Evolutionary conservation across 2,888 invertebrate species (phyloP).

Genomic region (Apodemia mormo): DNA sequence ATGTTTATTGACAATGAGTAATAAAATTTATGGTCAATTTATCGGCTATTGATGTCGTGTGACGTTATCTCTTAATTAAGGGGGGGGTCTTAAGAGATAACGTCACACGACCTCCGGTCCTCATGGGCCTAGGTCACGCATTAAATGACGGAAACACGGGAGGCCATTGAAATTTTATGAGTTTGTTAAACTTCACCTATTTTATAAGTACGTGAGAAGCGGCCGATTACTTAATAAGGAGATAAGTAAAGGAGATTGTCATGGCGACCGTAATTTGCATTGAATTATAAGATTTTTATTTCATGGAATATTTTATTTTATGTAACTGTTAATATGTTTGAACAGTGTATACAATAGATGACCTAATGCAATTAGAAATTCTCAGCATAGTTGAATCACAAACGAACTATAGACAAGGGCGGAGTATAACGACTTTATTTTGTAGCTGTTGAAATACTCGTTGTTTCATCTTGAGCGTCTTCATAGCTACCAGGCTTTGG

Average conservation of each 20-base stretch:
- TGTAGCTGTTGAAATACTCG: too few relatives aligned
- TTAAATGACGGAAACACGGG: background rate
- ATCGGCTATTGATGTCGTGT: conserved; percentile 9
- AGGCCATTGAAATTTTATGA: conserved; percentile 16
- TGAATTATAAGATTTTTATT: background rate
- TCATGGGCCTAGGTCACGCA: conserved; percentile 5
- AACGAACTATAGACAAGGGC: background rate
- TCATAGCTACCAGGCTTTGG: too few relatives aligned
- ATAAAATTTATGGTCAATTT: background rate
- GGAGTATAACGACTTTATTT: too few relatives aligned
- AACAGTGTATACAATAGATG: too few relatives aligned
- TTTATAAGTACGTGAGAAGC: background rate
- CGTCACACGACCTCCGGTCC: background rate
- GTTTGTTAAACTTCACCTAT: conserved; percentile 18
- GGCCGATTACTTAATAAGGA: conserved; percentile 7
- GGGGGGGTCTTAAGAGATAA: too few relatives aligned
- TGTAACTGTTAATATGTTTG: background rate
- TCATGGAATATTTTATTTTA: background rate
- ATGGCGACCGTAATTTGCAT: conserved; percentile 1
- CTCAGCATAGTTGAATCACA: background rate
- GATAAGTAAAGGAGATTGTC: conserved; percentile 11
- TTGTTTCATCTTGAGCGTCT: too few relatives aligned
- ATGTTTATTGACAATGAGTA: conserved; percentile 3
- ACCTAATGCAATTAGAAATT: background rate
- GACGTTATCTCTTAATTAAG: background rate